A percentile compares a stretch with the other conserved stretches of the same genome.
Conservation (phyloP, 2,113 vertebrate genomes). For the Gulo gulo region DNA sequence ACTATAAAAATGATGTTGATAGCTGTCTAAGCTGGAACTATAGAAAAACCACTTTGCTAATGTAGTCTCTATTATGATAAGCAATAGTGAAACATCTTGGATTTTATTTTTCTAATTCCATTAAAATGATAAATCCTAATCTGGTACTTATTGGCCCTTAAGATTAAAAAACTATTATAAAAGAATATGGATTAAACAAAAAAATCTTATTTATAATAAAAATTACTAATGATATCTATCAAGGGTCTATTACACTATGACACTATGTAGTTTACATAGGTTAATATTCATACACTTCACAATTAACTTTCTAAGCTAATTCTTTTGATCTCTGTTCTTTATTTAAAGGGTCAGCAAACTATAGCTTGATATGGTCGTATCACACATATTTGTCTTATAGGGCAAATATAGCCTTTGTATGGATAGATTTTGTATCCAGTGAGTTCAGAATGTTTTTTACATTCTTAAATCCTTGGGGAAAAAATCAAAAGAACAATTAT, state of each 20-base stretch:
- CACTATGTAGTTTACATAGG: neutral
- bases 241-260: neutral
- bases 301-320: neutral
- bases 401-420: neutral
- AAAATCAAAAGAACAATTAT: neutral
- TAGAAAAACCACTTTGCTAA: neutral
- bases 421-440: neutral
- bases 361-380: neutral
- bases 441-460: neutral
- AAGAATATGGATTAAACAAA: neutral
- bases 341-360: neutral
- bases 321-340: neutral
- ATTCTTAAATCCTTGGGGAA: neutral
- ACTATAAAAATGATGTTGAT: neutral
- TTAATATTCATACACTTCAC: neutral
- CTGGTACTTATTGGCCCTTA: neutral
- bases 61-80: neutral
- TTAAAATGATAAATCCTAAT: neutral
- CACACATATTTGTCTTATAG: neutral
- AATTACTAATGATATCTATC: neutral
- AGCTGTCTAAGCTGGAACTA: neutral
- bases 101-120: slow-evolving; percentile 41
- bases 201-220: neutral
- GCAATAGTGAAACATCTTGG: neutral
- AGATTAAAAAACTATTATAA: neutral